Evolutionary conservation across 64 coral and sea anemone species (phyloP), one percentile per base, ranked within the genome.

Genomic region (Actinia equina): DNA sequence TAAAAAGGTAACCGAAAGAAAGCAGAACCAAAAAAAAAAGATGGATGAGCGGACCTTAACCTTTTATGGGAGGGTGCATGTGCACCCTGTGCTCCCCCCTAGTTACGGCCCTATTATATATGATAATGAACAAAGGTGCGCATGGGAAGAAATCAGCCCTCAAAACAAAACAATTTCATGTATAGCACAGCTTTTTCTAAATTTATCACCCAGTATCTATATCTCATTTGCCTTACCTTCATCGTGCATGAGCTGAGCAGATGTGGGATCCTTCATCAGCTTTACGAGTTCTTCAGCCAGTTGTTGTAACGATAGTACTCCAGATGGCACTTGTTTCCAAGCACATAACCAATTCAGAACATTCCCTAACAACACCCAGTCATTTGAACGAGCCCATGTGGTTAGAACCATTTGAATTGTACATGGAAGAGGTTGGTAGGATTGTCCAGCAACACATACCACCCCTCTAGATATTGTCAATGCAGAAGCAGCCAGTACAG

Each of bases 271-370:
- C 55, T 60, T 85, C 59, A 54, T 59, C 13, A 54, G 19, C 25
- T n/a, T 85, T 14, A 57, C 59, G 30, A 85, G 83, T 43, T 59
- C 83, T 42, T 19, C 53, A 25, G 20, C 55, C 53, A 63, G 20
- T 11, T 85, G 43, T 20, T 63, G 9, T 37, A 85, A 20, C 1
- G 18, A 52, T 7, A 43, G 41, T 22, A 63, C 46, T 4, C 67
- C 7, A 23, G 49, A 62, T 22, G 17, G 64, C 12, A 30, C 85
- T 20, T 17, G 58, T 77, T 22, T 63, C 90, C 85, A 92, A 15
- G 23, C 41, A 64, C 77, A 92, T 3, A 92, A 22, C 43, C 45
- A 62, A 17, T 86, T 58, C 17, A 87, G 15, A 82, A 87, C 58
- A 18, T 83, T 87, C 7, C 90, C 90, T 54, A 87, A 54, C 25